Evolutionary conservation across 2,113 vertebrate species (phyloP).

Genomic region (Chionis minor): DNA sequence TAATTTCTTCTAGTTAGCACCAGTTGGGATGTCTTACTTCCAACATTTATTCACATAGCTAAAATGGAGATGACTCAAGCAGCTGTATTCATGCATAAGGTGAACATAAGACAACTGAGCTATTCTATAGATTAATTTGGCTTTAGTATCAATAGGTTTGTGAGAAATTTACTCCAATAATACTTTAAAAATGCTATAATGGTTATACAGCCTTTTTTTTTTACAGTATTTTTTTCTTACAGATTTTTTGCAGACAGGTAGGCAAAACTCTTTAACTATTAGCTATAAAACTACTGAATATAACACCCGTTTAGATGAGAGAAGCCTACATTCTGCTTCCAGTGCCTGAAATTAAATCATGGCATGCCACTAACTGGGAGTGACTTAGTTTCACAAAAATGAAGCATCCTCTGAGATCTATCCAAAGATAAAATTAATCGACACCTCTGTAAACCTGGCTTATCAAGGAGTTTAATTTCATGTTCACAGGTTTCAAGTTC

Average conservation of each 20-base stretch:
- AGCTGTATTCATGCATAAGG: background rate
- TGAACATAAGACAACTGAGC: background rate
- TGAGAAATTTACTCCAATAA: background rate
- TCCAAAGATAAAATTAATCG: background rate
- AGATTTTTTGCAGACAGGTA: background rate
- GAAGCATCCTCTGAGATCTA: background rate
- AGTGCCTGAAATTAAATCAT: background rate
- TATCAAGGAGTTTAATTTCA: conserved; percentile 9
- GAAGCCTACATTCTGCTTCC: background rate
- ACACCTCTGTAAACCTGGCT: conserved; percentile 8
- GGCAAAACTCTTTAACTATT: background rate
- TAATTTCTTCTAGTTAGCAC: background rate
- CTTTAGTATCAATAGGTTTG: background rate
- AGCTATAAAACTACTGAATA: background rate
- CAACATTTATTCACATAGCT: background rate
- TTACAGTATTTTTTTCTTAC: background rate
- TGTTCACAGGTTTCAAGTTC: background rate
- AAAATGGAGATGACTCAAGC: background rate
- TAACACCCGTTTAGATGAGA: background rate
- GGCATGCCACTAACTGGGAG: background rate
- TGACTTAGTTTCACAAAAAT: background rate
- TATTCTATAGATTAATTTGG: background rate
- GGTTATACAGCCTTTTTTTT: background rate
- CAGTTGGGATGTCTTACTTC: background rate
- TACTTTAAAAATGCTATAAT: background rate